A percentile compares a stretch with the other conserved stretches of the same genome.
These are phyloP conservation scores for Tineola bisselliella DNA, from an alignment of 2,888 invertebrate species.

Conservation along the genomic window DNA sequence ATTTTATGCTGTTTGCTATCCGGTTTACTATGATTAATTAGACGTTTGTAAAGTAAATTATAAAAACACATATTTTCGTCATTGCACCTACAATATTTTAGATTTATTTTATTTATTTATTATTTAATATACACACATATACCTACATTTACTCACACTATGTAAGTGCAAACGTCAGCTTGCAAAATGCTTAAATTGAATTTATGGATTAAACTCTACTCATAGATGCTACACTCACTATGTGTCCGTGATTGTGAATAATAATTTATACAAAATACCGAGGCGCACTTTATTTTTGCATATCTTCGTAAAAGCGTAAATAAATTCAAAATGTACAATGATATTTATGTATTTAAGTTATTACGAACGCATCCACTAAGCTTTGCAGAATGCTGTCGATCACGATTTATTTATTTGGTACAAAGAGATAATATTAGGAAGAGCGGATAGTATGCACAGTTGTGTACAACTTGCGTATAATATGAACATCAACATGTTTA, in stretches of 20 bases:
- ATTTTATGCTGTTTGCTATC: too few relatives aligned
- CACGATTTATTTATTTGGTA: background rate
- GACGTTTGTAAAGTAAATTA: too few relatives aligned
- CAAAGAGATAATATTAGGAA: background rate
- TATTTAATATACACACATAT: too few relatives aligned
- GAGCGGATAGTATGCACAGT: background rate
- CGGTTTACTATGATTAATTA: too few relatives aligned
- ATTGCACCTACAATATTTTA: too few relatives aligned
- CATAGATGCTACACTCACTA: background rate
- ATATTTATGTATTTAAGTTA: background rate
- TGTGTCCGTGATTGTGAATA: background rate
- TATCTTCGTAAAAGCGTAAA: background rate
- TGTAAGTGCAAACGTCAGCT: too few relatives aligned
- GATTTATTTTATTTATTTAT: too few relatives aligned
- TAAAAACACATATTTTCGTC: too few relatives aligned
- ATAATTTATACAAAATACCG: background rate
- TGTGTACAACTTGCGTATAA: background rate
- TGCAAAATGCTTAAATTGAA: background rate
- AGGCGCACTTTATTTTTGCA: background rate
- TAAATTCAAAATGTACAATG: background rate
- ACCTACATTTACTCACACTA: too few relatives aligned
- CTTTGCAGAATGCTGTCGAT: background rate
- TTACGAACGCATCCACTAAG: background rate
- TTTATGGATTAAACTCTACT: background rate
- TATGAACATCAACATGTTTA: constrained; percentile 8